These are phyloP conservation scores for Heloderma charlesbogerti DNA, from an alignment of 2,113 vertebrate species.

Conservation along the genomic window DNA sequence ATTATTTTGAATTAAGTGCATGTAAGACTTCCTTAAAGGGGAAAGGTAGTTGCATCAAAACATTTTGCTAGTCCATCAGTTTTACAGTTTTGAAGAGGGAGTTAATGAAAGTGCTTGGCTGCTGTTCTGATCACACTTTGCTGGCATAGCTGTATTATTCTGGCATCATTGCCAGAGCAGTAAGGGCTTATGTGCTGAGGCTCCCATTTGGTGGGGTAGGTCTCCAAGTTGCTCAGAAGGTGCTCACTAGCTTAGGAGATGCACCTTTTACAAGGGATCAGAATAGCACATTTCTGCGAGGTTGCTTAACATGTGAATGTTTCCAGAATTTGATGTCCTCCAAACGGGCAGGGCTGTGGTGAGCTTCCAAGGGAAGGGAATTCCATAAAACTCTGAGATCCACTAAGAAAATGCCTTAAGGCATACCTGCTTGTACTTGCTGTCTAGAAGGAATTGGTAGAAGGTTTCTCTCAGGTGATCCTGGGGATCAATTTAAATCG, in stretches of 20 bases:
- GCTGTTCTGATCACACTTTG: not conserved
- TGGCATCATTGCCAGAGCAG: not conserved
- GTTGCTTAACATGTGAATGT: not conserved
- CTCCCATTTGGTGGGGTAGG: not conserved
- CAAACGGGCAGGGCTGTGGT: not conserved
- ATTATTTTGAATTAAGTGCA: not conserved
- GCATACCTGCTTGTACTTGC: not conserved
- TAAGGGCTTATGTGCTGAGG: not conserved
- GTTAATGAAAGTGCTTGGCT: too few species aligned
- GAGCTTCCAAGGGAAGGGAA: not conserved
- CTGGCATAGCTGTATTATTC: not conserved
- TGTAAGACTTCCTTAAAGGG: not conserved
- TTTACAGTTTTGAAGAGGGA: not conserved
- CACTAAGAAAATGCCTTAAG: too few species aligned
- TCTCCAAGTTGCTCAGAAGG: not conserved
- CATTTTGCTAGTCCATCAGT: not conserved
- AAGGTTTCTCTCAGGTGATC: not conserved
- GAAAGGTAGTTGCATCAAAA: not conserved
- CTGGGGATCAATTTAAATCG: not conserved
- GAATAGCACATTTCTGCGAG: not conserved
- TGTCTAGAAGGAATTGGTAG: not conserved
- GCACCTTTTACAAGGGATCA: too few species aligned
- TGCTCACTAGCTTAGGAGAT: not conserved
- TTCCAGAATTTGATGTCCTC: not conserved
- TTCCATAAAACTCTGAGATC: not conserved